Conservation (phyloP, 2,888 invertebrate species). For the Therioaphis trifolii region DNA sequence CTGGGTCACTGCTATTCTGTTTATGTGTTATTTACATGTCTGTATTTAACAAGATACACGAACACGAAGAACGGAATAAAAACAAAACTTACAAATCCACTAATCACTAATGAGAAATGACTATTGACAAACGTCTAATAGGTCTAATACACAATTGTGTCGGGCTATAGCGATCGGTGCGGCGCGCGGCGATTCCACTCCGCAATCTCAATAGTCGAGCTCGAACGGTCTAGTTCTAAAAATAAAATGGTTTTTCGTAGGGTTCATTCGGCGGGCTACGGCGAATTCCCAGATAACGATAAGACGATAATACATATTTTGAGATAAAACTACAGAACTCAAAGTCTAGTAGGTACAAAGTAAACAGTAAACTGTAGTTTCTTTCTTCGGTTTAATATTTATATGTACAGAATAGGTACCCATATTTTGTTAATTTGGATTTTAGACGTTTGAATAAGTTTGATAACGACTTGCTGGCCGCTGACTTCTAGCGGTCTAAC, state of each 20-base stretch:
- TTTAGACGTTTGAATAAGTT: too few relatives aligned
- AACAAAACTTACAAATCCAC: not conserved
- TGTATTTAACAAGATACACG: not conserved
- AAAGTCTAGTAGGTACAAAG: not conserved
- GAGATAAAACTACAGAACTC: not conserved
- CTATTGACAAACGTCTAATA: too few relatives aligned
- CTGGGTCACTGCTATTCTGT: not conserved
- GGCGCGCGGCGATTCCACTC: not conserved
- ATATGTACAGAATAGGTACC: not conserved
- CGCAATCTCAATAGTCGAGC: not conserved
- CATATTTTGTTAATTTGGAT: not conserved
- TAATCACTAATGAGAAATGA: not conserved
- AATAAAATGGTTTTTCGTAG: not conserved
- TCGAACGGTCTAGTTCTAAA: slow-evolving; percentile 5
- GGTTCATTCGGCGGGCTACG: not conserved
- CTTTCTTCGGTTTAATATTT: not conserved
- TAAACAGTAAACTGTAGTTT: not conserved
- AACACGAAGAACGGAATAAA: not conserved
- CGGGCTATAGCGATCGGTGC: not conserved
- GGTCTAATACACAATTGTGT: not conserved
- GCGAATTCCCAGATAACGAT: not conserved
- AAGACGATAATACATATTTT: too few relatives aligned
- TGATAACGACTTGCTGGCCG: too few relatives aligned
- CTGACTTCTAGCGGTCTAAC: too few relatives aligned
- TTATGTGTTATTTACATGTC: not conserved